Base-by-base conservation (phyloP, 2,888 invertebrate species). In the Syrphus vitripennis region DNA sequence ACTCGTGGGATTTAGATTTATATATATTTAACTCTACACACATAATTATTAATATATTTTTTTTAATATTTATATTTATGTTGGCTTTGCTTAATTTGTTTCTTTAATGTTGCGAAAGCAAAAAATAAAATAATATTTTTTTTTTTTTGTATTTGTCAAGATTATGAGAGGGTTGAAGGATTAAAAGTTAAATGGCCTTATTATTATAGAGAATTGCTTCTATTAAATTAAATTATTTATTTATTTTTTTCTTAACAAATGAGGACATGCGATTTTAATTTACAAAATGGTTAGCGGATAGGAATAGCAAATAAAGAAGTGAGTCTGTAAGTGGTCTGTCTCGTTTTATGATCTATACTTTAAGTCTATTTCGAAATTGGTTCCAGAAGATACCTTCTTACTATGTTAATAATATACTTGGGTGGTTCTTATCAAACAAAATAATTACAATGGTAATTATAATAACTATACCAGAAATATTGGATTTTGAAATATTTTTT, bases 101-200 rank as follows among this genome's bases (percentile, higher is more conserved):
- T 63, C 50, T 69, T 88, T 87, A 87, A 87, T 89, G 89, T 90
- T 89, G 89, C 69, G 71, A 84, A 78, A 72, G 84, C 81, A 81
- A 65, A 81, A n/a, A 45, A 34, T 40, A 3, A 70, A 77, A 83
- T 69, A 12, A 69, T 61, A 42, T 19, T 29, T 16, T 61, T 61
- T 19, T 14, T 14, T 67, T 31, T 2, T 16, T 31, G 37, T 45
- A 26, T 19, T 57, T 74, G 37, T 53, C 29, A 50, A 55, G 21
- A 40, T 69, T 48, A 21, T 26, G 7, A 31, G 29, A 29, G 21
- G 48, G 65, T 53, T 45, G 42, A 31, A 26, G 12, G 26, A 40
- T 74, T 26, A 34, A 34, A 57, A 50, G 59, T 65, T 1, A 7
- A 48, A 40, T 74, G 67, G 67, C 59, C 57, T 50, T 16, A 19